Base-by-base conservation (phyloP, 2,113 vertebrate genomes). In the Martes martes region DNA sequence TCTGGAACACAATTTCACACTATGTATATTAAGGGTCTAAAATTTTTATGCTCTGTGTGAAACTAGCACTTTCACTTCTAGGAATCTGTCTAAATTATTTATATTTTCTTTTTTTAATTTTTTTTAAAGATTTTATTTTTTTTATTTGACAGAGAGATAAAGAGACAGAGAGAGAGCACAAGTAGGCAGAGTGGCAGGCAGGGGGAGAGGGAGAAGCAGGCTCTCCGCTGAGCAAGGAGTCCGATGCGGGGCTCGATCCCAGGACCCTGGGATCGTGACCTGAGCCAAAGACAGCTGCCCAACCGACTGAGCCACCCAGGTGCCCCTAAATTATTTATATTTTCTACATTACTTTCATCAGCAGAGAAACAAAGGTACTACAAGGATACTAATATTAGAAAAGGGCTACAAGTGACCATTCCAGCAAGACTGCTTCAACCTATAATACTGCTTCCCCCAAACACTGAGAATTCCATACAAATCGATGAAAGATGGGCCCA, bases 251-350 rank as follows among this genome's bases (percentile, higher is more conserved):
- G 16, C 52, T 55, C 0, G 52, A 55, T 55, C 52, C 52, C 52
- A 55, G 52, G 52, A 55, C 52, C 16, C 52, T 55, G 52, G 16
- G 52, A 55, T 55, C 52, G 18, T 55, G 52, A 55, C 52, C 52
- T 55, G 52, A 55, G 52, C 52, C 52, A 18, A 55, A 18, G 16
- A 55, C 52, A 55, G 52, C 52, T 55, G 16, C 16, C 52, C 52
- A 55, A 55, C 16, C 6, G 16, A 55, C 52, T 55, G 52, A 55
- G 52, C 52, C 52, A 55, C 52, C 52, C 16, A 55, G 52, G 52
- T 55, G 52, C 16, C 52, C 50, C 88, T 96, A 92, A 89, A 96
- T 96, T 94, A 96, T 84, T 96, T 74, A 94, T 91, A 59, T 94
- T 94, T 82, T 89, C 50, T 85, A 9, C n/a, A 52, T 67, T 89